Evolutionary conservation across 2,113 vertebrate species (phyloP), one percentile per base, ranked within the genome.

Genomic region (Tachycineta bicolor): DNA sequence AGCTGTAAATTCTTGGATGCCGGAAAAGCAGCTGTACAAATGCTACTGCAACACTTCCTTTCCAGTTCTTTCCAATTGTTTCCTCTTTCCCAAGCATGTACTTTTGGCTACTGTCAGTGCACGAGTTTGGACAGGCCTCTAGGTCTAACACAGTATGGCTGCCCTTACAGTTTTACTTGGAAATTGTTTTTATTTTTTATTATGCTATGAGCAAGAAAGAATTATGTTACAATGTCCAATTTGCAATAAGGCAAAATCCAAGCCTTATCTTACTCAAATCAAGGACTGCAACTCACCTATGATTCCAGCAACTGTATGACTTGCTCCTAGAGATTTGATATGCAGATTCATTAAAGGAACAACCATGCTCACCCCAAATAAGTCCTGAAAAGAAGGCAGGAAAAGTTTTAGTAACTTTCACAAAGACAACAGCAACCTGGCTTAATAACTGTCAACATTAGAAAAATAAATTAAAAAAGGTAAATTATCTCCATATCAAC

Each of bases 291-390:
- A 97, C 98, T 97, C 92, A 99, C 99, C 99, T 97, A 99, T 98
- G 88, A 99, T 93, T 71, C 99, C 99, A 41, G 99, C 99, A 81
- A 99, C 97, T 12, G 98, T 98, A 31, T 99, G 99, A 93, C 99
- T 99, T 81, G 98, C 99, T 97, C 99, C 99, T 39, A 99, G 98
- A 89, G 98, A 98, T 96, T 98, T 99, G 82, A 99, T 98, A 37
- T 99, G 99, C 97, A 98, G 98, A 89, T 98, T 99, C 97, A 99
- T 96, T 93, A 99, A 96, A 50, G 99, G 99, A 78, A 99, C 98
- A 65, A 99, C 98, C 99, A 99, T 98, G 97, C 99, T 99, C 89
- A 99, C 99, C 78, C 99, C 99, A 96, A 99, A 99, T 94, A 99
- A 97, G 90, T 99, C 99, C 99, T 99, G 96, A 82, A 95, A 96